Percentiles rank a stretch among this genome's conserved stretches.
phyloP scores from a whole-genome alignment of 2,113 vertebrate species.

The Elephantulus edwardii region DNA sequence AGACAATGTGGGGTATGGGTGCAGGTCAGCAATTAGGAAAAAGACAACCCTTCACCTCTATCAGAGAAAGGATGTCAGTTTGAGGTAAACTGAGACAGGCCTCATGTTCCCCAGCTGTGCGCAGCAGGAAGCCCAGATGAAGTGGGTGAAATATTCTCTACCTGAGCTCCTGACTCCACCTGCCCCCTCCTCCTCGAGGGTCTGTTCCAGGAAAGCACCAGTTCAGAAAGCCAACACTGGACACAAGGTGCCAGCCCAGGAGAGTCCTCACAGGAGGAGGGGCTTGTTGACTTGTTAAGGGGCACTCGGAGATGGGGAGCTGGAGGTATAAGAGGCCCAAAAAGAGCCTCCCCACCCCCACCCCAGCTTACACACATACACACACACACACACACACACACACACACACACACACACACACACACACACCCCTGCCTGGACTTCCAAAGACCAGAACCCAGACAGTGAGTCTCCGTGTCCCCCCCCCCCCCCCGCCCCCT shows the following conservation, averaged over 20 bases:
- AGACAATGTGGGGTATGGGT: not conserved
- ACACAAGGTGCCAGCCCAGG: not conserved
- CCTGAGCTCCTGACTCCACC: not conserved
- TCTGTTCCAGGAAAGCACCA: conserved; percentile 51
- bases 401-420: no score
- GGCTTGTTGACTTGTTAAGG: not conserved
- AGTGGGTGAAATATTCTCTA: not conserved
- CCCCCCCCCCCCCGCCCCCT: conserved; percentile 69
- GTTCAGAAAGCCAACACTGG: not conserved
- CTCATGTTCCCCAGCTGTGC: not conserved
- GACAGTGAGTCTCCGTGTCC: conserved; percentile 72
- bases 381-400: no score
- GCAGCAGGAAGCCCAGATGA: not conserved
- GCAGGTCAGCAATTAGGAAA: not conserved
- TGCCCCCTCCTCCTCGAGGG: conserved; percentile 10
- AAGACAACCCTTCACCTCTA: not conserved
- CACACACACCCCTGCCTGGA: not conserved
- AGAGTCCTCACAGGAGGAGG: not conserved
- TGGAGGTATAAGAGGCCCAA: not conserved
- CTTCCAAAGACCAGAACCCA: conserved; percentile 63
- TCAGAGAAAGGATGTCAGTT: not conserved
- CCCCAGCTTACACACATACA: not conserved
- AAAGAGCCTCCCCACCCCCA: not conserved
- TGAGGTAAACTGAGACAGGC: conserved; percentile 2
- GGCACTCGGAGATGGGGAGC: not conserved